phyloP scores from a whole-genome alignment of 2,888 invertebrate species.

The Aelia acuminata region DNA sequence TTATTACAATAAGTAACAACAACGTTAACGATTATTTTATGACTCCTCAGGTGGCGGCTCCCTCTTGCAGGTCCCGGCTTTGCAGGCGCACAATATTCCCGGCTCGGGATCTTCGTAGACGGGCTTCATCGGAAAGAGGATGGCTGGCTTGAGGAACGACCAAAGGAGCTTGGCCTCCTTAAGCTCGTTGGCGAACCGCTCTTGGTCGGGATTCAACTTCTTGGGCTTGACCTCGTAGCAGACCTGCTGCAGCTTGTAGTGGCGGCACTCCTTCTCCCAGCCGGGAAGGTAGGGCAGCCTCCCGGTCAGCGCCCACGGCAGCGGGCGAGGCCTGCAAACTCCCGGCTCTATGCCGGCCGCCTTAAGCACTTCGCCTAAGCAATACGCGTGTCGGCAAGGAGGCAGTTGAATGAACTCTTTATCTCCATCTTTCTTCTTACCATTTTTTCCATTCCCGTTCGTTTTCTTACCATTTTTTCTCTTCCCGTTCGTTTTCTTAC shows the following conservation, averaged over 20 bases:
- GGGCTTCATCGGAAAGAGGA: conserved; percentile 2
- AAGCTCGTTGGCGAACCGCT: neutral
- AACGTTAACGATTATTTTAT: too few species aligned
- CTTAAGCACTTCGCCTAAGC: conserved; percentile 27
- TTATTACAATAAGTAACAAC: too few species aligned
- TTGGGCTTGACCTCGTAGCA: conserved; percentile 1
- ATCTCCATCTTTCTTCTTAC: neutral
- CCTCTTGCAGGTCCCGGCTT: neutral
- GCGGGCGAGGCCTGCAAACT: conserved; percentile 28
- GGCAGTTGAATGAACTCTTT: conserved; percentile 14
- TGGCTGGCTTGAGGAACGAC: neutral
- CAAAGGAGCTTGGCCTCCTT: conserved; percentile 42
- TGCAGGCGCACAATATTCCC: neutral
- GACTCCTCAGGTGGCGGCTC: too few species aligned
- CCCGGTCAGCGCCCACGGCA: conserved; percentile 47
- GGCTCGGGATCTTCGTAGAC: neutral
- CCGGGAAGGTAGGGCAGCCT: conserved; percentile 24
- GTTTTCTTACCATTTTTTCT: neutral
- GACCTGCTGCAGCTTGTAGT: neutral
- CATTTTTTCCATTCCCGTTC: neutral
- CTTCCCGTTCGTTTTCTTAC: too few species aligned
- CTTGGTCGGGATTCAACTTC: neutral
- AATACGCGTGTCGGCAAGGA: conserved; percentile 42
- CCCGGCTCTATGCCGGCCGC: conserved; percentile 37
- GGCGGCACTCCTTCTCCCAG: conserved; percentile 38